Conservation (phyloP, 2,888 invertebrate species). For the Amphipyra tragopoginis region DNA sequence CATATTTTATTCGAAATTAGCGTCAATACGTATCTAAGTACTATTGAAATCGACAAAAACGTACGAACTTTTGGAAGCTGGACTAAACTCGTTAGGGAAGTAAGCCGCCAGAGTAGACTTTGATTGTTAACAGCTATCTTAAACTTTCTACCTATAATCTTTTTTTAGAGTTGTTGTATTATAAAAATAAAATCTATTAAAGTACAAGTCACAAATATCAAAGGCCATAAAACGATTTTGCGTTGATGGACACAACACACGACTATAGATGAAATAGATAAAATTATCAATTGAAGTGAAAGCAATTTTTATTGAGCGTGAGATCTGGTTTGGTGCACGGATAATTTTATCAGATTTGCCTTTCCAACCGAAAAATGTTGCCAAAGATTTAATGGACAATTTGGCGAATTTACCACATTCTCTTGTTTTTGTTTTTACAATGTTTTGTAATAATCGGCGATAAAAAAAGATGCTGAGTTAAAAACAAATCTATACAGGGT, state of each 20-base stretch:
- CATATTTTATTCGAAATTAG: too few relatives aligned
- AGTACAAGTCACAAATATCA: conserved; percentile 26
- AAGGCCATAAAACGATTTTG: conserved; percentile 30
- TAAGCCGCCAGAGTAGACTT: too few relatives aligned
- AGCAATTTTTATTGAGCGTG: conserved; percentile 57
- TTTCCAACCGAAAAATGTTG: conserved; percentile 29
- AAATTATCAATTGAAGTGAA: conserved; percentile 59
- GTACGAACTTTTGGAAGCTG: too few relatives aligned
- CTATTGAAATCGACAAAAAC: too few relatives aligned
- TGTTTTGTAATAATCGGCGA: conserved; percentile 1
- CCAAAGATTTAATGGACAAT: conserved; percentile 29
- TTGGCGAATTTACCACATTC: conserved; percentile 15
- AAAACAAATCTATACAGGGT: too few relatives aligned
- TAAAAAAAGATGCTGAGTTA: conserved; percentile 3
- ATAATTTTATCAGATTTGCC: conserved; percentile 52
- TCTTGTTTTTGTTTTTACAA: conserved; percentile 8
- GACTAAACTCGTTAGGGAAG: too few relatives aligned
- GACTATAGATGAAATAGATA: conserved; percentile 53
- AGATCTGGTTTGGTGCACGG: conserved; percentile 57
- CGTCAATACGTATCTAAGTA: too few relatives aligned
- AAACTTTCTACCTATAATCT: too few relatives aligned
- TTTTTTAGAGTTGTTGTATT: not conserved
- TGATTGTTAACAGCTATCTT: too few relatives aligned
- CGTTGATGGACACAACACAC: conserved; percentile 33
- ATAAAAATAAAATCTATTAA: conserved; percentile 4